phyloP scores from a whole-genome alignment of 2,113 vertebrate genomes.

The Laterallus jamaicensis region DNA sequence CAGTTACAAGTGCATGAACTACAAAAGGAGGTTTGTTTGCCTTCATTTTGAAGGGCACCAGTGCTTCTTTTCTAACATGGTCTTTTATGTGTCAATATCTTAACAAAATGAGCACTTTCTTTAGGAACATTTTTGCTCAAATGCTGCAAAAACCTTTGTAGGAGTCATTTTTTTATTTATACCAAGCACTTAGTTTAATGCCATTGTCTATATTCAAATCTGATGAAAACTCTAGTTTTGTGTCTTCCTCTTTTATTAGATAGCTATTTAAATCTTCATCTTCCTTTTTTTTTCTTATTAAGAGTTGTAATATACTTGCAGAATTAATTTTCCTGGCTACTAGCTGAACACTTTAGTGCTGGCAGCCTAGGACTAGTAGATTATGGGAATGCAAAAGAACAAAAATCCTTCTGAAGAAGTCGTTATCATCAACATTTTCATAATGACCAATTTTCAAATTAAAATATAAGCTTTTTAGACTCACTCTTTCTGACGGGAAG shows the following conservation, averaged over 20 bases:
- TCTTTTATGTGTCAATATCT: not conserved
- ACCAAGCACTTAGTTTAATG: not conserved
- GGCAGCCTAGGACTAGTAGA: not conserved
- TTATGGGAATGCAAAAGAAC: not conserved
- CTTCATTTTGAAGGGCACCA: not conserved
- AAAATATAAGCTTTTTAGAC: not conserved
- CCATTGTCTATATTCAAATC: not conserved
- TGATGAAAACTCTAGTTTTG: not conserved
- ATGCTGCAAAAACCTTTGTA: fast-evolving
- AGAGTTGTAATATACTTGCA: not conserved
- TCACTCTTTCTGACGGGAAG: not conserved
- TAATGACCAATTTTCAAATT: not conserved
- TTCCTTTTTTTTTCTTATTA: not conserved
- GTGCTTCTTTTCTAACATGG: not conserved
- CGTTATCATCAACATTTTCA: not conserved
- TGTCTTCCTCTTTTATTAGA: not conserved
- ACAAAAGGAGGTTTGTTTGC: not conserved
- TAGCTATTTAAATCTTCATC: not conserved
- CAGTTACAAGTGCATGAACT: not conserved
- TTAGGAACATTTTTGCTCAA: not conserved
- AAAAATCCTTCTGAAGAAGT: not conserved
- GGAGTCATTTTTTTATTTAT: not conserved
- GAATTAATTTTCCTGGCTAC: not conserved
- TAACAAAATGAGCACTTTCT: not conserved
- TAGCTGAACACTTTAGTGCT: not conserved